phyloP scores from a whole-genome alignment of 2,888 invertebrate genomes.

The Drosophila antonietae region DNA sequence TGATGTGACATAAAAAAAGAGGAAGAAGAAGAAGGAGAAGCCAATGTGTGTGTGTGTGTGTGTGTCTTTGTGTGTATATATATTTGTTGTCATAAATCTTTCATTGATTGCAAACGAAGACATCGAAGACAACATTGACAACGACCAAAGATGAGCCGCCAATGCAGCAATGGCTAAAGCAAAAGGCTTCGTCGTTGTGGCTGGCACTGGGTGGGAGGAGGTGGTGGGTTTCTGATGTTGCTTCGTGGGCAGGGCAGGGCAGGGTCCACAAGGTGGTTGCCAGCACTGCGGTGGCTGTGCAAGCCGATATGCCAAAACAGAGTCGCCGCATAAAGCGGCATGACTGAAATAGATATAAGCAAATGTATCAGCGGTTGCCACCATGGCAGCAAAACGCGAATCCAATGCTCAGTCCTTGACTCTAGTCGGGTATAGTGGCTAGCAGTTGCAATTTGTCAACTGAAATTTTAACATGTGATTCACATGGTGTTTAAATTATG shows the following conservation, averaged over 20 bases:
- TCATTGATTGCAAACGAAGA: conserved; percentile 78
- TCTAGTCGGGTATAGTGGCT: background rate
- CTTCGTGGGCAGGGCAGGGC: conserved; percentile 3
- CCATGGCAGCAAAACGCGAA: conserved; percentile 18
- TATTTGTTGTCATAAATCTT: conserved; percentile 71
- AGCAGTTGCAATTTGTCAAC: background rate
- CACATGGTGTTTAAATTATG: background rate
- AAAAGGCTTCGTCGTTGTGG: conserved; percentile 2
- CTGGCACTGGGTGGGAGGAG: background rate
- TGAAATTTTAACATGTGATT: background rate
- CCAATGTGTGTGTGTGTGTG: conserved; percentile 6
- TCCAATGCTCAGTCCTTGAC: conserved; percentile 36
- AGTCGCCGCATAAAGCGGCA: conserved; percentile 60
- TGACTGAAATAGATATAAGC: conserved; percentile 74
- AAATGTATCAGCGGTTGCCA: conserved; percentile 49
- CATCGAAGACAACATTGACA: conserved; percentile 68
- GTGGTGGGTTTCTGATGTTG: background rate
- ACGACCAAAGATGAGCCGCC: conserved; percentile 53
- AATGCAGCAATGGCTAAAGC: conserved; percentile 19
- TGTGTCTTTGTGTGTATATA: conserved; percentile 8
- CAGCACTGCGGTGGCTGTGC: conserved; percentile 29
- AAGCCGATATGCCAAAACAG: conserved; percentile 57
- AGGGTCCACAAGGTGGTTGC: conserved; percentile 26
- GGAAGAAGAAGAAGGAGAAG: conserved; percentile 9
- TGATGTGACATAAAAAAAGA: conserved; percentile 74